Base-by-base conservation (phyloP, 2,888 invertebrate species). In the Cryptocephalus primarius region DNA sequence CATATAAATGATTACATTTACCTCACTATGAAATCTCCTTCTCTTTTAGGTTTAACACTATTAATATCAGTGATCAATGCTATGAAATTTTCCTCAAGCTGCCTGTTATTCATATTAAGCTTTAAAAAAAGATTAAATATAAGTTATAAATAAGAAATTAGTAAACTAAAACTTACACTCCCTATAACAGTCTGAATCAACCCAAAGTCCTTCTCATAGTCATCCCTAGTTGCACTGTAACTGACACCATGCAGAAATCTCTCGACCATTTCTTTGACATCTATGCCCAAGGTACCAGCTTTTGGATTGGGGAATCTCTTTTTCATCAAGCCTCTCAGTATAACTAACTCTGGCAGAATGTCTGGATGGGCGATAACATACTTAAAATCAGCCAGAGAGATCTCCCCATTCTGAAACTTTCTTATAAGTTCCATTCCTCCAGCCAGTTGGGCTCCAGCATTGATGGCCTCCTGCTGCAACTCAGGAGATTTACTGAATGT, bases 361-460 rank as follows among this genome's bases (percentile, higher is more conserved):
- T 84, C 82, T 0, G 87, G 83, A 71, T 91, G 88, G 0, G 88
- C 85, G 10, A 92, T 71, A 8, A 87, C 63, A 60, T 76, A 82
- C 58, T 88, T 80, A 62, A 81, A 91, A 54, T 91, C 87, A 4
- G 46, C 46, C 33, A 60, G 42, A 0, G 49, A 48, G 4, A 87
- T 61, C 53, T 78, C 74, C n/a, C 88, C 87, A 60, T 74, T 80
- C 74, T 87, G 85, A 55, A 91, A 82, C 54, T 82, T 77, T 67
- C 85, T 87, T 32, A 92, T 77, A 12, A 89, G 61, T 39, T 88
- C 87, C 1, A 72, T 62, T 4, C 86, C 87, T 9, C 89, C 91
- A 9, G 77, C 83, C 8, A 79, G 64, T 0, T 79, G 73, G 0
- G 89, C 91, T 0, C 91, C 91, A 0, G 84, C 83, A 13, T 79